These are phyloP conservation scores for Gobio occitaniae DNA, from an alignment of 2,797 vertebrate genomes.

Conservation along the genomic window DNA sequence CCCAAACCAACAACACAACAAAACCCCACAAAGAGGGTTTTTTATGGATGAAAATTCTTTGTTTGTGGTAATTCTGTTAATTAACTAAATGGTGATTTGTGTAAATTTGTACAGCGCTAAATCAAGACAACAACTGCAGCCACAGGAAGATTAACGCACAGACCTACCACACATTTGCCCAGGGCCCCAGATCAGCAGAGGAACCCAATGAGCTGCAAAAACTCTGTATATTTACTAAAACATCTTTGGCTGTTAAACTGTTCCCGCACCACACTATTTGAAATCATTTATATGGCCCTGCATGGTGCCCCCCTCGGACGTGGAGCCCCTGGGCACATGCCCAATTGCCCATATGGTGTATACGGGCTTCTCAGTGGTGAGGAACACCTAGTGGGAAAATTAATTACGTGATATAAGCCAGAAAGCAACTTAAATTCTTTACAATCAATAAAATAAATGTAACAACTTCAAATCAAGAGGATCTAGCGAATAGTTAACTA, in stretches of 20 bases:
- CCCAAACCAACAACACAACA: not conserved
- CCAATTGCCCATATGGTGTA: conserved; percentile 20
- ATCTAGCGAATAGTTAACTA: not conserved
- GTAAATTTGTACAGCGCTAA: not conserved
- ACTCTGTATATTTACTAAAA: conserved; percentile 9
- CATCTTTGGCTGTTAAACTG: conserved; percentile 1
- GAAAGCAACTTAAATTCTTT: not conserved
- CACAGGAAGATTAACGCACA: conserved; percentile 5
- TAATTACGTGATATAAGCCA: conserved; percentile 2
- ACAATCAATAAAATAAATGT: not conserved
- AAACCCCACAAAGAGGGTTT: not conserved
- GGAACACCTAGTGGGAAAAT: not conserved
- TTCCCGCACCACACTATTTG: not conserved
- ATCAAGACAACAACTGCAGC: not conserved
- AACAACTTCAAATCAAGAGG: not conserved
- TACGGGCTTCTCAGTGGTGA: not conserved
- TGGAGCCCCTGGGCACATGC: not conserved
- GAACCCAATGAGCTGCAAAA: conserved; percentile 26
- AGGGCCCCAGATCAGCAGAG: not conserved
- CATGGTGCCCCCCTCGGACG: not conserved
- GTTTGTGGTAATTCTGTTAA: not conserved
- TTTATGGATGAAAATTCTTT: not conserved
- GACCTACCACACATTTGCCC: conserved; percentile 5
- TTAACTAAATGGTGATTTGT: conserved; percentile 9
- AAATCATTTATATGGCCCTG: conserved; percentile 10